Percentiles rank a stretch among this genome's conserved stretches.
phyloP scores from a whole-genome alignment of 2,797 vertebrate species.

The Echeneis naucrates region DNA sequence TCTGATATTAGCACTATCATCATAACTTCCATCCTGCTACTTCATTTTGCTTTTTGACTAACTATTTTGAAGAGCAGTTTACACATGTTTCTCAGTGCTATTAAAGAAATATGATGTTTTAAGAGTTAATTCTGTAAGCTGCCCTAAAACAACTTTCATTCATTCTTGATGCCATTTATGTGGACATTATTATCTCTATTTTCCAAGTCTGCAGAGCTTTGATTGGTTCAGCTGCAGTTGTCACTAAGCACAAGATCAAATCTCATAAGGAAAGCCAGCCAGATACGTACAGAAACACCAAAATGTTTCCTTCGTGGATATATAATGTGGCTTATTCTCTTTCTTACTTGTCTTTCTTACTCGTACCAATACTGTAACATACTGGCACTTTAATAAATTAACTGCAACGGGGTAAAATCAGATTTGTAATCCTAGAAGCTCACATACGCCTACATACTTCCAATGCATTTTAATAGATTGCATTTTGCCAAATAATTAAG shows the following conservation, averaged over 20 bases:
- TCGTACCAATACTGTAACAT: background rate
- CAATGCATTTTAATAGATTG: background rate
- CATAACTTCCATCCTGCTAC: background rate
- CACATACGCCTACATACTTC: background rate
- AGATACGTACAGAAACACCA: background rate
- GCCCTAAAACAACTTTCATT: background rate
- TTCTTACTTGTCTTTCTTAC: too few species aligned
- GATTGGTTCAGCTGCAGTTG: background rate
- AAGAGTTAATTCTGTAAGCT: background rate
- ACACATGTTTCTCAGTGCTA: background rate
- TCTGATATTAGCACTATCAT: background rate
- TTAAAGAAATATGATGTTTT: background rate
- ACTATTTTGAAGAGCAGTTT: background rate
- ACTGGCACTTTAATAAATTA: conserved; percentile 16
- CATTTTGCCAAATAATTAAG: conserved; percentile 13
- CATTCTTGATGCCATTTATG: background rate
- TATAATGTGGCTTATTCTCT: too few species aligned
- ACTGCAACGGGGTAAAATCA: conserved; percentile 23
- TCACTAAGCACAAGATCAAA: background rate
- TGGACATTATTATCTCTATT: background rate
- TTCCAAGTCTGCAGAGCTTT: background rate
- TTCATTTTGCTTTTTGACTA: too few species aligned
- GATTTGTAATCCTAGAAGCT: conserved; percentile 5
- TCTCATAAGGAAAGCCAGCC: background rate
- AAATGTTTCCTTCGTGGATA: background rate